These are phyloP conservation scores for Cataglyphis albicans DNA, from an alignment of 2,888 invertebrate genomes.

Conservation along the genomic window DNA sequence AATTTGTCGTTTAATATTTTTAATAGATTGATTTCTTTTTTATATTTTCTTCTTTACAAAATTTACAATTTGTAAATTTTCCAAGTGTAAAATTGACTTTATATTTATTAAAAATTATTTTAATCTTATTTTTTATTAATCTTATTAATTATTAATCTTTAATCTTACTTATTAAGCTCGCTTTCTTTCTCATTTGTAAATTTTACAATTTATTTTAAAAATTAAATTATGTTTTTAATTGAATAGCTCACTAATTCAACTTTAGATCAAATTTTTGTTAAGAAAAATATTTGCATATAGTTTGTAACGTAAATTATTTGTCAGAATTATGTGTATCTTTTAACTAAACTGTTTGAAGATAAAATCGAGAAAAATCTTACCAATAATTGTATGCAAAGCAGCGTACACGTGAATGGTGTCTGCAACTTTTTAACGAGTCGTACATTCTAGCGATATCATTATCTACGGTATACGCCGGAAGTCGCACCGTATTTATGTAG, in stretches of 20 bases:
- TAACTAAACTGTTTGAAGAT: background rate
- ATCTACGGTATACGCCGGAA: slow-evolving; percentile 72
- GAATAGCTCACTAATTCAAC: background rate
- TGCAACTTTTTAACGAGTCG: slow-evolving; percentile 63
- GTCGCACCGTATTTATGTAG: slow-evolving; percentile 66
- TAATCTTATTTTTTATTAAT: no score
- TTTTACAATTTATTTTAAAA: background rate
- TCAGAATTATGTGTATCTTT: background rate
- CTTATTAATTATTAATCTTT: no score
- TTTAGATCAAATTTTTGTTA: background rate
- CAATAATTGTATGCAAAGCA: slow-evolving; percentile 34
- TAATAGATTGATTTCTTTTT: background rate
- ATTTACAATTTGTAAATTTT: background rate
- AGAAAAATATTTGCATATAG: background rate
- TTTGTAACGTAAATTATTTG: background rate
- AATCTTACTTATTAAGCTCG: background rate
- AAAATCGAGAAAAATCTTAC: slow-evolving; percentile 26
- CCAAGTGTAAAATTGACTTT: background rate
- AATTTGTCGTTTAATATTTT: background rate
- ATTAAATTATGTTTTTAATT: background rate
- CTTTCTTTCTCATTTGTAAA: background rate
- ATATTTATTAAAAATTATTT: background rate
- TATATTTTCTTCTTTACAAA: background rate
- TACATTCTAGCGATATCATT: slow-evolving; percentile 73
- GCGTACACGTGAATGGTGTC: slow-evolving; percentile 48